Base-by-base conservation (phyloP, 2,888 invertebrate genomes). In the Nezara viridula region DNA sequence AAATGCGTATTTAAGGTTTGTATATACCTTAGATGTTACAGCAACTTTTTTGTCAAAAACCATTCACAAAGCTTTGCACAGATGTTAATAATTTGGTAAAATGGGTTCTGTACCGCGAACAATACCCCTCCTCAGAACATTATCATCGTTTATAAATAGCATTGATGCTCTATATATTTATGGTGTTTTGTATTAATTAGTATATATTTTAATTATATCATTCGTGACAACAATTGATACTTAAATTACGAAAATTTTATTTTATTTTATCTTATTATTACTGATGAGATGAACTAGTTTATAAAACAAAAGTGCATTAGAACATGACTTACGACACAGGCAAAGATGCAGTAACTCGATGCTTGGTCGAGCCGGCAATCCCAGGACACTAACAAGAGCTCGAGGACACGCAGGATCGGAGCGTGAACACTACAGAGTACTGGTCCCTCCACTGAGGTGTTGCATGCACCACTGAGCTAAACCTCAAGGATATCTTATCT, bases 401-500 rank as follows among this genome's bases (percentile, higher is more conserved):
- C 24, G 37, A 81, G 40, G 81, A 44, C 44, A n/a, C 44, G 44
- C 6, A 81, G 14, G 24, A 44, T 21, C n/a, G 7, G 40, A 40
- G n/a, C 44, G 24, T 2, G n/a, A 37, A 40, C 77, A 37, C 77
- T 40, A 44, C 5, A 6, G 77, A 40, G 77, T 40, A 40, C 24
- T 24, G 77, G 44, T 77, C 77, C 77, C 44, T 24, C 40, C 81
- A 16, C 37, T 9, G n/a, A 44, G 81, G 44, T 44, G 81, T 44
- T 81, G 44, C 81, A 21, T 81, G n/a, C 44, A 47, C 44, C n/a
- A 81, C 81, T 81, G 81, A 47, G 81, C 44, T 24, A 24, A 4
- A 47, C 19, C 81, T 81, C 81, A 81, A 81, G 81, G 81, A 81
- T 81, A 44, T 81, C 81, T 81, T 81, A 81, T 81, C 81, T 44